phyloP scores from a whole-genome alignment of 2,797 vertebrate genomes.

The Dicrostonyx torquatus region DNA sequence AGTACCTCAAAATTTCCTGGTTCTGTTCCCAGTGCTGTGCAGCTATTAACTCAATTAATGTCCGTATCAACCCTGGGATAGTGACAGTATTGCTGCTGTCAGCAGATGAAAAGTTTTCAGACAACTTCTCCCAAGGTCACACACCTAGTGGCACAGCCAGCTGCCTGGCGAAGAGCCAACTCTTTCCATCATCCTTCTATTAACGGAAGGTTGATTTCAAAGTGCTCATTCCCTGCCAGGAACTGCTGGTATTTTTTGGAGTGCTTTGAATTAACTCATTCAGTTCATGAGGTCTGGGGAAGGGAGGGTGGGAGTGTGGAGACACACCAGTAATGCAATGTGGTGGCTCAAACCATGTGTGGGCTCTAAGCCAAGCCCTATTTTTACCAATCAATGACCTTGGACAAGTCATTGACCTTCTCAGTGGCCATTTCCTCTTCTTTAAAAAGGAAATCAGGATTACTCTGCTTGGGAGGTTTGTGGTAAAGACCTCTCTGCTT shows the following conservation, averaged over 20 bases:
- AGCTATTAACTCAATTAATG: constrained; percentile 25
- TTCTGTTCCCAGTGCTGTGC: constrained; percentile 23
- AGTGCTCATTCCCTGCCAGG: background rate
- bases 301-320: background rate
- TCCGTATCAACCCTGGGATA: background rate
- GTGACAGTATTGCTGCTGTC: background rate
- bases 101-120: background rate
- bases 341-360: background rate
- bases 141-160: background rate
- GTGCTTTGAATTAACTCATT: background rate
- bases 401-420: background rate
- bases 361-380: background rate
- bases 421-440: constrained; percentile 12
- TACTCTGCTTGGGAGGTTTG: background rate
- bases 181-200: background rate
- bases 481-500: background rate
- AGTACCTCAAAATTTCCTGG: background rate
- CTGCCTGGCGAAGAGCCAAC: background rate
- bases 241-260: background rate
- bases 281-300: background rate
- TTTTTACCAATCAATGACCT: background rate
- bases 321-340: background rate
- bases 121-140: background rate
- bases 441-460: background rate
- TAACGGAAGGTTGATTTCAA: background rate